Evolutionary conservation across 1,140 invertebrate genomes (phyloP).

Genomic region (Apocrypta bakeri): DNA sequence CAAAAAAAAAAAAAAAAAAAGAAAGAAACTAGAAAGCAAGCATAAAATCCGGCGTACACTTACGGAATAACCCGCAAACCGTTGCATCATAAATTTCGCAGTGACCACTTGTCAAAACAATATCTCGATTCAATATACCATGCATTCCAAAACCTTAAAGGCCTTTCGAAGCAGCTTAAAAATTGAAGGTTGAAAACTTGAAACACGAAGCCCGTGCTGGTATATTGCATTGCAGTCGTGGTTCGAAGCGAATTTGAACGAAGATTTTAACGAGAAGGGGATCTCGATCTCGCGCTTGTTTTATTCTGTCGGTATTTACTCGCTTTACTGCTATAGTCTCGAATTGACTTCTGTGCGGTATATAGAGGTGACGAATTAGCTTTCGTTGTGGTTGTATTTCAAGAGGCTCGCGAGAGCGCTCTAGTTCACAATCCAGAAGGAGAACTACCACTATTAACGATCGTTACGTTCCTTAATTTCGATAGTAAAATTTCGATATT

Average conservation of each 20-base stretch:
- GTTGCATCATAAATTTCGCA: constrained; percentile 59
- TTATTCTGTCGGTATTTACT: too few relatives aligned
- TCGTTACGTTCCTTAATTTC: too few relatives aligned
- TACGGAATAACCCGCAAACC: too few relatives aligned
- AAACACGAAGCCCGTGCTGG: constrained; percentile 18
- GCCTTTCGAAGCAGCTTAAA: not conserved
- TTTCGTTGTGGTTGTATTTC: not conserved
- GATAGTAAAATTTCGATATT: too few relatives aligned
- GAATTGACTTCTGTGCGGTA: not conserved
- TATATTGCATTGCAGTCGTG: constrained; percentile 51
- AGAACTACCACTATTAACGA: constrained; percentile 10
- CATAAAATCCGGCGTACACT: constrained; percentile 34
- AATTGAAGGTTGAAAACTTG: not conserved
- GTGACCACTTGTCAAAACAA: constrained; percentile 64
- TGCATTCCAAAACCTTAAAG: not conserved
- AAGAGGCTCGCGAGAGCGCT: not conserved
- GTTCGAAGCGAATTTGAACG: too few relatives aligned
- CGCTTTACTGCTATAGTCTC: not conserved
- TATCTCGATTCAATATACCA: not conserved
- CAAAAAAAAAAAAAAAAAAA: constrained; percentile 11
- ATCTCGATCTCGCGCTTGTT: too few relatives aligned
- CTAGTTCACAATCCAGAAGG: constrained; percentile 9
- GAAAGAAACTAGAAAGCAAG: too few relatives aligned
- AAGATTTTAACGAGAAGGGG: too few relatives aligned
- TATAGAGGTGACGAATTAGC: not conserved